Percentiles rank a stretch among this genome's conserved stretches.
phyloP scores from a whole-genome alignment of 1,140 invertebrate genomes.

The Aphelenchoides besseyi region DNA sequence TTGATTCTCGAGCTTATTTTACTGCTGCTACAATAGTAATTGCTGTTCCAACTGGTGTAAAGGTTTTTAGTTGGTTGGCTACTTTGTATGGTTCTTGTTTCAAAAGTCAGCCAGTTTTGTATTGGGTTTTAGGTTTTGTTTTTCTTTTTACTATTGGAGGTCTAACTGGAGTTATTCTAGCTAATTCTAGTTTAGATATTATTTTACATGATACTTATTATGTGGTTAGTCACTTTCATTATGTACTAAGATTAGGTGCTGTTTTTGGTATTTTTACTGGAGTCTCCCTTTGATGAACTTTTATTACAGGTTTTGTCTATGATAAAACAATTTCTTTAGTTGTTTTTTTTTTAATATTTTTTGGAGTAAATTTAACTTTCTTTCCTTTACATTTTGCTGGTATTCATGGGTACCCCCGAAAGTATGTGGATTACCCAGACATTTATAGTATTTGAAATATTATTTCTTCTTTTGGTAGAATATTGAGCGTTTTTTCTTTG shows the following conservation, averaged over 20 bases:
- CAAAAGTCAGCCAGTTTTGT: slow-evolving; percentile 66
- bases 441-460: slow-evolving; percentile 70
- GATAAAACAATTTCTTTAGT: slow-evolving; percentile 64
- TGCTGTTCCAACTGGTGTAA: slow-evolving; percentile 67
- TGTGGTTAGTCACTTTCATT: slow-evolving; percentile 75
- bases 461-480: slow-evolving; percentile 69
- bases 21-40: slow-evolving; percentile 73
- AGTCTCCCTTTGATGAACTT: slow-evolving; percentile 70
- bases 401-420: slow-evolving; percentile 72
- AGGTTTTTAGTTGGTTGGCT: slow-evolving; percentile 68
- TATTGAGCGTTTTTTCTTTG: slow-evolving; percentile 67
- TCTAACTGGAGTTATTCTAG: slow-evolving; percentile 68
- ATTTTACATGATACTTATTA: slow-evolving; percentile 74
- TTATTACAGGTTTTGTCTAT: slow-evolving; percentile 69
- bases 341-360: slow-evolving; percentile 69
- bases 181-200: slow-evolving; percentile 73
- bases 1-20: slow-evolving; percentile 74
- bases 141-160: slow-evolving; percentile 69
- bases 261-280: slow-evolving; percentile 73
- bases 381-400: slow-evolving; percentile 76
- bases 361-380: slow-evolving; percentile 74
- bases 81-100: slow-evolving; percentile 65
- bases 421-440: slow-evolving; percentile 73
- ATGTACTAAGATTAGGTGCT: slow-evolving; percentile 64
- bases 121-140: slow-evolving; percentile 72